Percentiles rank a stretch among this genome's conserved stretches.
Conservation (phyloP, 2,113 vertebrate genomes). For the Quiscalus mexicanus region DNA sequence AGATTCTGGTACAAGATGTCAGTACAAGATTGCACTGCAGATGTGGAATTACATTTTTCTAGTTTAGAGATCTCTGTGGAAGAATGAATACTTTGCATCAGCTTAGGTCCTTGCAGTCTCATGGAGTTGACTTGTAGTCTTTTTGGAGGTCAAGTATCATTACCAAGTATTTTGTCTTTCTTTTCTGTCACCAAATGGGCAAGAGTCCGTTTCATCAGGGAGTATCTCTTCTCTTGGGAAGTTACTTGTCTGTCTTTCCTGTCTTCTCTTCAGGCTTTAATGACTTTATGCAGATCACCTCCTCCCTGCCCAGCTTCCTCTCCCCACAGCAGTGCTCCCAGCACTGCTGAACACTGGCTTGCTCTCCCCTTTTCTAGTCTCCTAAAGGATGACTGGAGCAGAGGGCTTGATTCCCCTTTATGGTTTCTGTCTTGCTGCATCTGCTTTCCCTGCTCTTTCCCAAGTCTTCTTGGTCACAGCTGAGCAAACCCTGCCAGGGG, state of each 20-base stretch:
- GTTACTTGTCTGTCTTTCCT: not conserved
- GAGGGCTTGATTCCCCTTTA: not conserved
- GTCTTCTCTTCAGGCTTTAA: not conserved
- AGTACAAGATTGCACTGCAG: not conserved
- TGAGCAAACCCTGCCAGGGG: not conserved
- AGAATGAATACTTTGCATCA: not conserved
- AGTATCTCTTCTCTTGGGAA: not conserved
- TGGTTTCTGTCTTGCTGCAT: not conserved
- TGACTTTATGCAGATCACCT: not conserved
- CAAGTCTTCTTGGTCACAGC: not conserved
- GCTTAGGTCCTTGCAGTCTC: not conserved
- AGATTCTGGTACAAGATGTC: not conserved
- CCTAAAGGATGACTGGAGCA: not conserved
- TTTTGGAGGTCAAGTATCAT: not conserved
- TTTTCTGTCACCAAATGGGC: not conserved
- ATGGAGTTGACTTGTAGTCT: not conserved
- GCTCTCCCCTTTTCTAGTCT: not conserved
- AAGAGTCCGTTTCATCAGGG: not conserved
- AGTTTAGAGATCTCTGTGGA: not conserved
- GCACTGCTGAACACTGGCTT: not conserved
- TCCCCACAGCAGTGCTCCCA: not conserved
- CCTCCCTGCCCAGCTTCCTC: not conserved
- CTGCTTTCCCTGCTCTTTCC: not conserved
- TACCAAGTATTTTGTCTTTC: not conserved
- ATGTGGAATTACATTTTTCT: not conserved